Evolutionary conservation across 2,888 invertebrate species (phyloP).

Genomic region (Eurytoma californica): DNA sequence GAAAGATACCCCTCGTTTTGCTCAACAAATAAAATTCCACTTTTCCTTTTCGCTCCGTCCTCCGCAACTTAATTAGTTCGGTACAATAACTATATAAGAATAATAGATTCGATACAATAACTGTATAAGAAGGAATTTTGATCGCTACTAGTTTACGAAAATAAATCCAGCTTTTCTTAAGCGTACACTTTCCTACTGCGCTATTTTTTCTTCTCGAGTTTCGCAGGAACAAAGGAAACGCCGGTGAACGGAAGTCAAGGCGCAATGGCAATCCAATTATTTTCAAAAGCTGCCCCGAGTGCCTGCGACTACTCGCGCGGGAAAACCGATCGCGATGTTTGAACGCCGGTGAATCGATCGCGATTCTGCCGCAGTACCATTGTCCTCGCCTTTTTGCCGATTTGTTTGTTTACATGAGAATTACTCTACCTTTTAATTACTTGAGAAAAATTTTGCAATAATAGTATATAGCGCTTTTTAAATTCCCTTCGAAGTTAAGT

Average conservation of each 20-base stretch:
- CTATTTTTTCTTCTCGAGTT: background rate
- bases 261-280: slow-evolving; percentile 41
- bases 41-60: too few relatives aligned
- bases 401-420: too few relatives aligned
- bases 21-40: background rate
- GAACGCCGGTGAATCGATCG: slow-evolving; percentile 43
- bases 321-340: slow-evolving; percentile 47
- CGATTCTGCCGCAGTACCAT: slow-evolving; percentile 2
- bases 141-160: too few relatives aligned
- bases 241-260: slow-evolving; percentile 25
- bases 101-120: too few relatives aligned
- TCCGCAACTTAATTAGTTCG: background rate
- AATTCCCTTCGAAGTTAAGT: too few relatives aligned
- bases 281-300: slow-evolving; percentile 18
- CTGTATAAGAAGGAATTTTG: too few relatives aligned
- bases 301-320: background rate
- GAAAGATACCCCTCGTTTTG: background rate
- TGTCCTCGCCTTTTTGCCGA: background rate
- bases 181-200: slow-evolving; percentile 1
- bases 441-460: too few relatives aligned
- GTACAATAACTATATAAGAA: background rate
- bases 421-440: too few relatives aligned
- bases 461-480: too few relatives aligned
- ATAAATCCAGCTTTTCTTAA: background rate
- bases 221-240: too few relatives aligned